Evolutionary conservation across 1,140 invertebrate species (phyloP), one percentile per base, ranked within the genome.

Genomic region (Babylonia areolata): DNA sequence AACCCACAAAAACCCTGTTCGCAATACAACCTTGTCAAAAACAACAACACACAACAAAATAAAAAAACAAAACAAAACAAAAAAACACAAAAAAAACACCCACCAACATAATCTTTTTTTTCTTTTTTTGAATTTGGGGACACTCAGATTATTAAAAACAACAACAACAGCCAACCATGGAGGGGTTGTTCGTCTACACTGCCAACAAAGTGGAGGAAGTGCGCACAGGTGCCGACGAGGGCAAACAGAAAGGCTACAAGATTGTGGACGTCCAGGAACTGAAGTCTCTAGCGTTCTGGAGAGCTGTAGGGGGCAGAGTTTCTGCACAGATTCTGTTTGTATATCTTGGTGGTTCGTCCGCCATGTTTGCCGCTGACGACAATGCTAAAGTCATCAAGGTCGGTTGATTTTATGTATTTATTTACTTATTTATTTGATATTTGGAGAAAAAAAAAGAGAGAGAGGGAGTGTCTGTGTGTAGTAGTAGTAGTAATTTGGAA

Each of bases 261-360:
- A 51, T 89, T 0, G 54, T 89, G 23, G 87, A 89, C 58, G n/a
- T 89, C 1, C 37, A 58, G 31, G 91, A 91, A 75, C 39, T 91
- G 17, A 90, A 86, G 75, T 87, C 97, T 40, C 94, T 98, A 86
- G 97, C 98, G 90, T 96, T 99, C 90, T 99, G 98, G 98, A 95
- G 97, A 91, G 96, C 97, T 0, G 96, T 98, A 39, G 96, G 97
- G 20, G 96, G 97, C 23, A 97, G 98, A 94, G 98, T 97, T 93
- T 95, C 97, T 58, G 97, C 97, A 0, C 97, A 97, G 9, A 97
- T 98, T 92, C 95, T 97, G 88, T 98, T 97, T 93, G 96, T 97
- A 82, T 96, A 98, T 90, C 95, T 97, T 86, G 97, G 97, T 87
- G 97, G 97, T 90, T 97, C 97, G 0, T 97, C 97, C 1, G 96